These are phyloP conservation scores for Halictus quadricinctus DNA, from an alignment of 2,888 invertebrate species.

Conservation along the genomic window DNA sequence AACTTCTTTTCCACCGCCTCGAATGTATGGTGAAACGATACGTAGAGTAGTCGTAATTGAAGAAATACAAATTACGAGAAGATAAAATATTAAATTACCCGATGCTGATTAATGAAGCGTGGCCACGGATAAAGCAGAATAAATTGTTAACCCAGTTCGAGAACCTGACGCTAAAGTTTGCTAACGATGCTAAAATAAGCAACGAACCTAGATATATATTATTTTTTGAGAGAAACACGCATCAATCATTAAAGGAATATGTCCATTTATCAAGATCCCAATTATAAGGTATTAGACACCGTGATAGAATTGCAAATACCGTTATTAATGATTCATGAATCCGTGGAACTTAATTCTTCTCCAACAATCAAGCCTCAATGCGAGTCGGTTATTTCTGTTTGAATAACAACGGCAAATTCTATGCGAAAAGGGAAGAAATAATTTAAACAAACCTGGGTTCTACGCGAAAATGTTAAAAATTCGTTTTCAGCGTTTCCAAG, in stretches of 20 bases:
- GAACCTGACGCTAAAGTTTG: background rate
- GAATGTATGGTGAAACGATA: background rate
- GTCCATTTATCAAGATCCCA: conserved; percentile 5
- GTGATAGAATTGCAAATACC: conserved; percentile 8
- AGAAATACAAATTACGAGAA: background rate
- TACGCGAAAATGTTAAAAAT: background rate
- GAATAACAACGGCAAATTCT: background rate
- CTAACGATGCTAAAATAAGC: background rate
- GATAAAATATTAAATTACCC: conserved; percentile 9
- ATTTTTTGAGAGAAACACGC: background rate
- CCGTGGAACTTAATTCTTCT: background rate
- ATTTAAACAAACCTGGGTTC: background rate
- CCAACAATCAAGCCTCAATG: conserved; percentile 1
- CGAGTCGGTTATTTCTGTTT: background rate
- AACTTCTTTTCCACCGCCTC: background rate
- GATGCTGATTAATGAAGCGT: background rate
- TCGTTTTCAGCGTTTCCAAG: background rate
- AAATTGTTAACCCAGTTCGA: conserved; percentile 7
- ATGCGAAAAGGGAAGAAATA: background rate
- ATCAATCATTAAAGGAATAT: conserved; percentile 2
- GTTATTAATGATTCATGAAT: conserved; percentile 17
- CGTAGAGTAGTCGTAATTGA: background rate
- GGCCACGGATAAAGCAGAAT: background rate
- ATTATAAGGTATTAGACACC: conserved; percentile 5
- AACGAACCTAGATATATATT: background rate